A percentile compares a stretch with the other conserved stretches of the same genome.
phyloP scores from a whole-genome alignment of 2,797 vertebrate genomes.

The Malurus leucopterus region DNA sequence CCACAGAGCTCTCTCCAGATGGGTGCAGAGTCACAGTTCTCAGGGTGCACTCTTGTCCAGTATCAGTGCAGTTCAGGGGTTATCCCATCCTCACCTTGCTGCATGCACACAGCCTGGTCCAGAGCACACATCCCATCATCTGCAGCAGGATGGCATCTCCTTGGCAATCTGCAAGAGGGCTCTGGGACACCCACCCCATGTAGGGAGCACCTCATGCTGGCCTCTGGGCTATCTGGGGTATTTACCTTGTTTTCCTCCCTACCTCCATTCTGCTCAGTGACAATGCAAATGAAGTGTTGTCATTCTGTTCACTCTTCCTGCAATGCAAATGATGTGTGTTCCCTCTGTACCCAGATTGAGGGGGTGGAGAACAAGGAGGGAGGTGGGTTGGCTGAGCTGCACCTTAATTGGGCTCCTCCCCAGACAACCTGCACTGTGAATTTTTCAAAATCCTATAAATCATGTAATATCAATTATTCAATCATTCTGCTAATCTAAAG shows the following conservation, averaged over 20 bases:
- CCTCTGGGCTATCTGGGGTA: background rate
- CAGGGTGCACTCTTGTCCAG: rapidly evolving
- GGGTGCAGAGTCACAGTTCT: background rate
- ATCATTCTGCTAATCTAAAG: constrained; percentile 29
- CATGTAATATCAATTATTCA: constrained; percentile 27
- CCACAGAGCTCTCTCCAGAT: background rate
- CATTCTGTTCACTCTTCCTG: background rate
- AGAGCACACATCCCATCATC: background rate
- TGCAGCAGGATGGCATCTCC: background rate
- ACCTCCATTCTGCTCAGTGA: background rate
- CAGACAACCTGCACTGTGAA: background rate
- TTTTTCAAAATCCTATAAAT: constrained; percentile 30
- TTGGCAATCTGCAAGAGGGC: background rate
- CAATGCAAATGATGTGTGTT: background rate
- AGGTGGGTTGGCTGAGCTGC: background rate
- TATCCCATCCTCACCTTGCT: background rate
- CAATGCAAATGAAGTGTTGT: constrained; percentile 13
- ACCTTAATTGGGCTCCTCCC: constrained; percentile 38
- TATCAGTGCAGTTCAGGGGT: background rate
- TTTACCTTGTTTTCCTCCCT: background rate
- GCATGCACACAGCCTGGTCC: background rate
- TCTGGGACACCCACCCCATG: rapidly evolving
- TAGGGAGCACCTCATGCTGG: rapidly evolving
- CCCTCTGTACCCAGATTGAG: background rate
- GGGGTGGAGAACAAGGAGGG: constrained; percentile 15